Base-by-base conservation (phyloP, 2,113 vertebrate species). In the Sander vitreus region DNA sequence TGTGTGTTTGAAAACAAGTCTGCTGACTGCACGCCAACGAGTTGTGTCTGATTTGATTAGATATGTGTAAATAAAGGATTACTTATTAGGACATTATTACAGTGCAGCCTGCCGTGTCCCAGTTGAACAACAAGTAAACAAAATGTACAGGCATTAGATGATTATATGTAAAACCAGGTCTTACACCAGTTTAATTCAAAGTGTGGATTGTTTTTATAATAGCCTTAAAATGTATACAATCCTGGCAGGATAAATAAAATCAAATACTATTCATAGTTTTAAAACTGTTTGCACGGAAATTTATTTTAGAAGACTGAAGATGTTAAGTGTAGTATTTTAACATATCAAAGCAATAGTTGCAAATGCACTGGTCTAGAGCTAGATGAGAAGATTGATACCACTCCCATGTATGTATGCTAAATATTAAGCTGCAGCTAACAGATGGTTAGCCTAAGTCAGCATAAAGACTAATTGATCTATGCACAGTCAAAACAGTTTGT, bases 61-160 rank as follows among this genome's bases (percentile, higher is more conserved):
- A n/a, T 33, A n/a, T 55, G 36, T 1, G 18, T 23, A 13, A 55
- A 79, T 64, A 64, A 79, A 75, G 71, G 45, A 54, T 51, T 51
- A 75, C 33, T 53, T 60, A 60, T 54, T 45, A 60, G 7, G 6
- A 39, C n/a, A 39, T 48, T 39, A 62, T 59, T 36, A 6, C 16
- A 25, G 33, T 33, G 33, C 25, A 51, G 11, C 16, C 55, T 33
- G 33, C 33, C 6, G 5, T 33, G 33, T 33, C 33, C 33, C 33
- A 50, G 25, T 21, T 13, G 25, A 73, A 7, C 43, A 45, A 54
- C 48, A 43, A 48, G 50, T 18, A 48, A 72, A 13, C 23, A 12
- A 54, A 43, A 47, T 45, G 45, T 21, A 25, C 45, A 69, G 15
- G 8, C 12, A 15, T 30, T 57, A 18, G 2, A 48, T 21, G 25